Conservation (phyloP, 2,888 invertebrate species). For the Gibbula magus region DNA sequence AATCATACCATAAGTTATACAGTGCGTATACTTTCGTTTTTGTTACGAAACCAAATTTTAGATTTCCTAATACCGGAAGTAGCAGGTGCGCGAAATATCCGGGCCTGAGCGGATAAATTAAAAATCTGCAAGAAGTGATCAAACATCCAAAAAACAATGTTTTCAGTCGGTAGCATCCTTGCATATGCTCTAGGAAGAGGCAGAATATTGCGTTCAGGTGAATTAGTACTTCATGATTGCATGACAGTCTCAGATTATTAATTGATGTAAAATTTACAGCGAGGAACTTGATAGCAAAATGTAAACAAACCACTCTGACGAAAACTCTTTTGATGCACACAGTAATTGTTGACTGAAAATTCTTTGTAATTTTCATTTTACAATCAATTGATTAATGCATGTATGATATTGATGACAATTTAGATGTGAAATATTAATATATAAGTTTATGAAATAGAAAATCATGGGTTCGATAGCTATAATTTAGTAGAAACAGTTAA, state of each 20-base stretch:
- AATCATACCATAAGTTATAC: no score
- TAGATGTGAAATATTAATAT: no score
- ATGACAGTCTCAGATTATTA: background rate
- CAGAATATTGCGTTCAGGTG: conserved; percentile 8
- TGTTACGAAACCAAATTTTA: background rate
- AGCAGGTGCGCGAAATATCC: background rate
- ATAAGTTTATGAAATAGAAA: no score
- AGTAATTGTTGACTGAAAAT: no score
- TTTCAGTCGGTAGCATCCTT: background rate
- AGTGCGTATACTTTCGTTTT: background rate
- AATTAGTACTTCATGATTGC: background rate
- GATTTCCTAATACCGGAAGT: background rate
- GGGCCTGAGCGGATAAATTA: background rate
- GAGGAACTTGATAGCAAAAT: background rate
- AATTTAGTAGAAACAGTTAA: no score
- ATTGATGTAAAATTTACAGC: background rate
- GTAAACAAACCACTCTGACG: no score
- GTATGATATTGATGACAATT: no score
- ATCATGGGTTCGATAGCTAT: no score
- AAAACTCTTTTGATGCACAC: no score
- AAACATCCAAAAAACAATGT: background rate
- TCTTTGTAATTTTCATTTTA: no score
- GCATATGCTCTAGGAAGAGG: background rate
- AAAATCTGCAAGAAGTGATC: background rate
- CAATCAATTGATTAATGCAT: no score